Conservation (phyloP, 2,113 vertebrate species). For the Oncorhynchus kisutch region DNA sequence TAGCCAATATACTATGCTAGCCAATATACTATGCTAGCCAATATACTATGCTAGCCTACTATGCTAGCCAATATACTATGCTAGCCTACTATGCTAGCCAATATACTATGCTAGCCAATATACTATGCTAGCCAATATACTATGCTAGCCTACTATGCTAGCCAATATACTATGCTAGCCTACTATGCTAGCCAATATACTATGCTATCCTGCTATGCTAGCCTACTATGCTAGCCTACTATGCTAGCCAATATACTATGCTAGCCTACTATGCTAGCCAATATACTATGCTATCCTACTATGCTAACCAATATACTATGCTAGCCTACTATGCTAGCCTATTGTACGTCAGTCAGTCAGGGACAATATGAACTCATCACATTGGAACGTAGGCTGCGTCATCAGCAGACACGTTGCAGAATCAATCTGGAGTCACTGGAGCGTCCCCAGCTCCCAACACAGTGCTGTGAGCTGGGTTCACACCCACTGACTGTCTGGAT, state of each 20-base stretch:
- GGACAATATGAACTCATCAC: background rate
- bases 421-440: background rate
- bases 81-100: background rate
- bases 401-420: background rate
- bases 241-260: background rate
- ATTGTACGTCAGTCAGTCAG: background rate
- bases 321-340: background rate
- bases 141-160: no score
- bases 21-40: background rate
- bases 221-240: no score
- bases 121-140: background rate
- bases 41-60: background rate
- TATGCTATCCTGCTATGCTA: background rate
- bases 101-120: background rate
- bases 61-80: background rate
- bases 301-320: background rate
- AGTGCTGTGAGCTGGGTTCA: background rate
- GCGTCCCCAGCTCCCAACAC: background rate
- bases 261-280: background rate
- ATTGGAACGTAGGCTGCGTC: background rate
- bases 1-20: background rate
- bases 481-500: background rate
- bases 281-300: background rate
- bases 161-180: no score
- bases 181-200: no score